phyloP scores from a whole-genome alignment of 2,797 vertebrate species.

The Hapalemur alaotrensis region DNA sequence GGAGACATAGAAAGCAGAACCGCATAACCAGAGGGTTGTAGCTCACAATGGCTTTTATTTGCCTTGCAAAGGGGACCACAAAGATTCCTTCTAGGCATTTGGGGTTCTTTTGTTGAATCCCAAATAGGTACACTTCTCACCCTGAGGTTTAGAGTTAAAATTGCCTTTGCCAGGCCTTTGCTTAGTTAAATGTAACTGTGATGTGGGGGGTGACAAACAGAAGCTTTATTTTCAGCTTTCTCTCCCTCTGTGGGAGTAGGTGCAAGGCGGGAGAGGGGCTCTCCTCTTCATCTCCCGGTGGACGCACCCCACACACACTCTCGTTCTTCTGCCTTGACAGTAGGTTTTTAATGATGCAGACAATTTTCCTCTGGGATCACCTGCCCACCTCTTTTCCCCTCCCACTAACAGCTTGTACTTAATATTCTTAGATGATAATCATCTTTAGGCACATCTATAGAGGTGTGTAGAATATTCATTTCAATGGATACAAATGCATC shows the following conservation, averaged over 20 bases:
- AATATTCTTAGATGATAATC: background rate
- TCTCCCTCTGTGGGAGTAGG: background rate
- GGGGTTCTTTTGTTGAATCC: background rate
- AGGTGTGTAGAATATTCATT: background rate
- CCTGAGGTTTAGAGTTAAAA: background rate
- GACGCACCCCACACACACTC: background rate
- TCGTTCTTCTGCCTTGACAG: background rate
- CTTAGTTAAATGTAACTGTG: background rate
- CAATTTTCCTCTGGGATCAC: background rate
- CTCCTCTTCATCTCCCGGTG: background rate
- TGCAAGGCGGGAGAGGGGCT: background rate
- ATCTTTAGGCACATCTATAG: background rate
- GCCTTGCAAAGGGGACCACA: background rate
- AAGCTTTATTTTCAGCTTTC: background rate
- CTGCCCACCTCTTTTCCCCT: background rate
- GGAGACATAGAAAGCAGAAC: background rate
- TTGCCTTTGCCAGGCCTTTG: background rate
- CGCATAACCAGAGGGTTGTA: background rate
- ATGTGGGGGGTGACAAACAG: background rate
- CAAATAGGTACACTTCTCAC: background rate
- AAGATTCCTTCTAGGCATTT: background rate
- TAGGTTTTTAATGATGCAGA: background rate
- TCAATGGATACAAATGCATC: background rate
- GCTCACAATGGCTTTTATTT: background rate
- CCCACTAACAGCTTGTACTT: background rate